Evolutionary conservation across 30 jellyfish, hydroid and myxozoan genomes (phyloP), one percentile per base, ranked within the genome.

Genomic region (Turritopsis rubra): DNA sequence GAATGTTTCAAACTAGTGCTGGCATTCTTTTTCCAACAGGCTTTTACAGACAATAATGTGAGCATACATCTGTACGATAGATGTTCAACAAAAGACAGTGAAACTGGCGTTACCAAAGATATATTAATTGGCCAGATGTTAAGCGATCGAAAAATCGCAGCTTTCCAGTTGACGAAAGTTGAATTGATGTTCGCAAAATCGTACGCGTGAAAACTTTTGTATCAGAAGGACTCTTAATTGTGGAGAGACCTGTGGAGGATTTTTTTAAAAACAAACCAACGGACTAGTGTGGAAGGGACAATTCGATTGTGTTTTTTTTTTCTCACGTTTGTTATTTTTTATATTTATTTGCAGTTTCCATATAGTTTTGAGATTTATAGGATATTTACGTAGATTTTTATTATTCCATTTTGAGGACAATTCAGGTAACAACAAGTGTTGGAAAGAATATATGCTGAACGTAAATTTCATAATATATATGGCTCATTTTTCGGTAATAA

Each of bases 41-140:
- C 27, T 23, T 21, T 17, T 0, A 9, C 0, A 8, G 65, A 24
- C 28, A 17, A 23, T 13, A 21, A 21, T 21, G 30, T 29, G 1
- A 53, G 13, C 41, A 53, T 78, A 5, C 75, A 53, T 78, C 78
- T 78, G 23, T 78, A 78, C 21, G 85, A 78, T 22, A 76, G 85
- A 21, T 78, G 85, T 3, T 24, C 22, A 30, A 23, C 26, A 20
- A 75, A 41, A 8, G 85, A 78, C 29, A 18, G 27, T 0, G 79
- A 30, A 16, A 78, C 85, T 52, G 85, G 85, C 16, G 60, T 3
- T 5, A 29, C 82, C 13, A 30, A 30, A 1, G 85, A 78, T 29
- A 82, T 78, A 5, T 78, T 78, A 0, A 78, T 78, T 52, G 85
- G 85, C 0, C 83, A 22, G 9, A 23, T 74, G 16, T n/a, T 74